Percentiles rank a stretch among this genome's conserved stretches.
These are phyloP conservation scores for Holothuria leucospilota DNA, from an alignment of 53 echinoderm and acorn worm genomes.

Conservation along the genomic window DNA sequence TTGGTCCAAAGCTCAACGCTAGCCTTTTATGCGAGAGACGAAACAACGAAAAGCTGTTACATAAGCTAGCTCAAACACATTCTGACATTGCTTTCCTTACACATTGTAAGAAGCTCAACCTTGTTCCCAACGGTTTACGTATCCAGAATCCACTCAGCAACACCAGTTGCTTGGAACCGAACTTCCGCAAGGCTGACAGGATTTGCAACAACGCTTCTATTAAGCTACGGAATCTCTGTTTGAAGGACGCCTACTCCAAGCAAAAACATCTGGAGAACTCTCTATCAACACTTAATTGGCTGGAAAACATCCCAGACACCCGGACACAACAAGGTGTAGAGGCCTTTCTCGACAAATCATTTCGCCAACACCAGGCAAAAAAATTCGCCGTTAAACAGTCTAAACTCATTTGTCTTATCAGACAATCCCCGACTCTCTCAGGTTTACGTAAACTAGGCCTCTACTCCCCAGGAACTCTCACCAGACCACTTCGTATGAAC, in stretches of 20 bases:
- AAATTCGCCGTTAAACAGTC: no score
- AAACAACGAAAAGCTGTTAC: neutral
- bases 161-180: neutral
- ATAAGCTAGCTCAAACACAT: neutral
- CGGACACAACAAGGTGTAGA: no score
- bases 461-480: no score
- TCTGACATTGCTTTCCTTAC: neutral
- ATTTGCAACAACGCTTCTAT: neutral
- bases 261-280: no score
- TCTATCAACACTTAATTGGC: no score
- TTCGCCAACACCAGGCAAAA: no score
- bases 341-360: no score
- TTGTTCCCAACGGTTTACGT: neutral
- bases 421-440: neutral
- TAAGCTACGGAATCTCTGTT: no score
- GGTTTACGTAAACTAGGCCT: neutral
- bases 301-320: no score
- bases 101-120: neutral
- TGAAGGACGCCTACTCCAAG: no score
- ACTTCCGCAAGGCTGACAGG: neutral
- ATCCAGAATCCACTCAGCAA: neutral
- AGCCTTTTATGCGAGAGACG: neutral
- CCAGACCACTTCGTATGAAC: no score
- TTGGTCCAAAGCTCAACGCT: neutral
- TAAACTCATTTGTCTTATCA: no score